Evolutionary conservation across 1,140 invertebrate genomes (phyloP).

Genomic region (Leptoteleia sp.): DNA sequence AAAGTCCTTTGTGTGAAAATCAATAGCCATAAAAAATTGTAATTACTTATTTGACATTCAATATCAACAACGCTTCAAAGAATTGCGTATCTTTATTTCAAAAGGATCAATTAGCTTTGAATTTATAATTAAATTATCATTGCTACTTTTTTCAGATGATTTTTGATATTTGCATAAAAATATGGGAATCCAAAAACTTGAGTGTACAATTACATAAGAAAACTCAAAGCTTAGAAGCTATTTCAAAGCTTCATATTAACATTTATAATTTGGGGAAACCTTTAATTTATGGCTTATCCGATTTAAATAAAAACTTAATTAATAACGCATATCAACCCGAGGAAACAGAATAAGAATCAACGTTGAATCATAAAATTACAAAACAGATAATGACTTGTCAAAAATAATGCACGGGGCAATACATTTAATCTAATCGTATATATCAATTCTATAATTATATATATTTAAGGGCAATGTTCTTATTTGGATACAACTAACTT

Average conservation of each 20-base stretch:
- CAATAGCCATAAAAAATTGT: no score
- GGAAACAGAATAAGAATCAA: constrained; percentile 2
- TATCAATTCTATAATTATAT: constrained; percentile 42
- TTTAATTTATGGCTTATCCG: constrained; percentile 1
- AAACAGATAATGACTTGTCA: not conserved
- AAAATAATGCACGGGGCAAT: constrained; percentile 10
- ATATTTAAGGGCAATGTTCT: constrained; percentile 32
- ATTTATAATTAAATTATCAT: no score
- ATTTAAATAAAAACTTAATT: not conserved
- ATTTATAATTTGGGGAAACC: constrained; percentile 3
- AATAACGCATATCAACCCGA: not conserved
- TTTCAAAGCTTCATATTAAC: not conserved
- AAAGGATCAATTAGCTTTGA: no score
- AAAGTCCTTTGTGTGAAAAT: no score
- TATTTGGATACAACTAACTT: constrained; percentile 28
- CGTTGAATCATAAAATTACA: not conserved
- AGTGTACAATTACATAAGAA: no score
- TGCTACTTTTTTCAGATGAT: no score
- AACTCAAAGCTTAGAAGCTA: not conserved
- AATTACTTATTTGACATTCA: no score
- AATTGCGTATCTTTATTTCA: no score
- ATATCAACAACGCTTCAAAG: no score
- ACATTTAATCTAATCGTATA: constrained; percentile 27
- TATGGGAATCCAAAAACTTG: no score
- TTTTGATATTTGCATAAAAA: no score